Evolutionary conservation across 2,113 vertebrate species (phyloP).

Genomic region (Jacana jacana): DNA sequence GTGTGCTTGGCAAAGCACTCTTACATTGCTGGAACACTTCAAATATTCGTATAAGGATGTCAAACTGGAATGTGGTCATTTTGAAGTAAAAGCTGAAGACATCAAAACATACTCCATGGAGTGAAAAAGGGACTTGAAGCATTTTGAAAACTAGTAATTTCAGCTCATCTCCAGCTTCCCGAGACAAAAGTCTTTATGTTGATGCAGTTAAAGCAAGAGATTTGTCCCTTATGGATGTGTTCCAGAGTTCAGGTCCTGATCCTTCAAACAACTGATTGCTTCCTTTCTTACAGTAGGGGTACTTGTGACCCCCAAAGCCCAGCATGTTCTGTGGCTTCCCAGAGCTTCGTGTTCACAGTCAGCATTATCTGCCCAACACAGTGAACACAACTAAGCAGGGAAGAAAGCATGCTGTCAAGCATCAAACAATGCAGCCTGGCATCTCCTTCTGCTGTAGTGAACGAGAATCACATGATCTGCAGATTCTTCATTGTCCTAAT

Average conservation of each 20-base stretch:
- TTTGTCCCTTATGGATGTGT: background rate
- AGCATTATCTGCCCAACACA: background rate
- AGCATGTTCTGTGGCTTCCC: background rate
- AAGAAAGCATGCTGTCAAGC: background rate
- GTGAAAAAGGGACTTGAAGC: background rate
- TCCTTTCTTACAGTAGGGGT: background rate
- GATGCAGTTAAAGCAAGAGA: background rate
- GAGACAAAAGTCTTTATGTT: background rate
- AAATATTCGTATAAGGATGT: background rate
- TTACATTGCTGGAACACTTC: background rate
- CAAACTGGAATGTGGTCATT: background rate
- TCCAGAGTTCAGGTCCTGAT: background rate
- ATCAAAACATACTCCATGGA: background rate
- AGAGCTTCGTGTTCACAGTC: background rate
- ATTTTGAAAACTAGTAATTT: background rate
- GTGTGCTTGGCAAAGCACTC: background rate
- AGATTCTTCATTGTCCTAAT: background rate
- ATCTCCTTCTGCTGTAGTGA: background rate
- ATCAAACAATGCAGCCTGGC: rapidly evolving
- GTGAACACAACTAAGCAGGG: background rate
- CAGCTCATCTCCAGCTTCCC: background rate
- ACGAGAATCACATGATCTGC: background rate
- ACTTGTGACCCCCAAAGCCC: background rate
- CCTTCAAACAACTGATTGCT: background rate
- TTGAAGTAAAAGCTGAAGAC: background rate